Conservation (phyloP, 2,888 invertebrate genomes). For the Galerucella calmariensis region DNA sequence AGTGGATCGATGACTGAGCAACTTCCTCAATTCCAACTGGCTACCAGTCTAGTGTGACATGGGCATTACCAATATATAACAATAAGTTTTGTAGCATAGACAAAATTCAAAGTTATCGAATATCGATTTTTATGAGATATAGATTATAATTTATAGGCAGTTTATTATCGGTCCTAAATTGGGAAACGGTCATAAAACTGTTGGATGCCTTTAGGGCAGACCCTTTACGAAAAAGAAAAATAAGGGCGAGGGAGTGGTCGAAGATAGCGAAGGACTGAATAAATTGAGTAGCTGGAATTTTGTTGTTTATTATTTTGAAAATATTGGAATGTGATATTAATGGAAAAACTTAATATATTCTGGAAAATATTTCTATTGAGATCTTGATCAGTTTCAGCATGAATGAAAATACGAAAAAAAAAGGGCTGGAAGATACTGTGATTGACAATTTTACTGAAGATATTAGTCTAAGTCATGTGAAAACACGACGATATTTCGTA, state of each 20-base stretch:
- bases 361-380: no score
- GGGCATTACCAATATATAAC: background rate
- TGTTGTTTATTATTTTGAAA: slow-evolving; percentile 11
- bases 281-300: slow-evolving; percentile 14
- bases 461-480: no score
- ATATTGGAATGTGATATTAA: background rate
- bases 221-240: slow-evolving; percentile 14
- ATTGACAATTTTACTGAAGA: no score
- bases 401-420: no score
- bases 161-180: slow-evolving; percentile 48
- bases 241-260: slow-evolving; percentile 9
- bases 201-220: slow-evolving; percentile 39
- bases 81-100: background rate
- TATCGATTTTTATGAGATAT: slow-evolving; percentile 45
- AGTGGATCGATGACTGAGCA: no score
- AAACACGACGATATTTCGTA: no score
- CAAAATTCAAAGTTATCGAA: slow-evolving; percentile 25
- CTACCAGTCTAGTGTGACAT: no score
- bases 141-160: slow-evolving; percentile 44
- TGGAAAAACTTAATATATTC: no score
- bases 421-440: no score
- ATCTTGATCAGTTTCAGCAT: no score
- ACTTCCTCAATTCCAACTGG: no score
- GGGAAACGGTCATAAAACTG: slow-evolving; percentile 47
- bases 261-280: slow-evolving; percentile 16